Evolutionary conservation across 1,140 invertebrate species (phyloP).

Genomic region (Conopomorpha cramerella): DNA sequence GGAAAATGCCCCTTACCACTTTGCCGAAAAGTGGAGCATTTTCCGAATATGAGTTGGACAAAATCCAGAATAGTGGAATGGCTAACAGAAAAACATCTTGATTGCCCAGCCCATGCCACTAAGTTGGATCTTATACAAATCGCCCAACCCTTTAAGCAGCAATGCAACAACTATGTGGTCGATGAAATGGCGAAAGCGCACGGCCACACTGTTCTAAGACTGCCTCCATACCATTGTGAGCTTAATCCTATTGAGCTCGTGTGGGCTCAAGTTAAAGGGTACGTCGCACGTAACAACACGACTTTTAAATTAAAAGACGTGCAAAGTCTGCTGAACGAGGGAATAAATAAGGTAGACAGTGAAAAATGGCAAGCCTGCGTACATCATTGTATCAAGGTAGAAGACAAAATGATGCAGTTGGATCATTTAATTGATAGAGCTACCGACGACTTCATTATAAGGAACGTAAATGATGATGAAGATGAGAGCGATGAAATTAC

Average conservation of each 20-base stretch:
- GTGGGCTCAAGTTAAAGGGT: constrained; percentile 21
- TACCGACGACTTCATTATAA: neutral
- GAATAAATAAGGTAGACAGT: neutral
- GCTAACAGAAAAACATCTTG: constrained; percentile 7
- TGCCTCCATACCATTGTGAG: constrained; percentile 28
- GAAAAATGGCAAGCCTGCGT: neutral
- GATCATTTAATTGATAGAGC: neutral
- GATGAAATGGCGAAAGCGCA: constrained; percentile 4
- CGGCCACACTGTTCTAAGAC: constrained; percentile 9
- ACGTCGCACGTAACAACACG: constrained; percentile 8
- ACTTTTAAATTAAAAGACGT: neutral
- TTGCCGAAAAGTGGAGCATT: constrained; percentile 8
- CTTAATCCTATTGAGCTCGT: constrained; percentile 30
- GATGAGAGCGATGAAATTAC: neutral
- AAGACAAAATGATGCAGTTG: neutral
- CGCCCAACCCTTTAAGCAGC: neutral
- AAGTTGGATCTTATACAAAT: neutral
- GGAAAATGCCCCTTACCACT: constrained; percentile 12
- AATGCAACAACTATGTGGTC: constrained; percentile 5
- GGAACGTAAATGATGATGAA: neutral
- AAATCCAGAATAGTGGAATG: constrained; percentile 8
- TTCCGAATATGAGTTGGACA: constrained; percentile 7
- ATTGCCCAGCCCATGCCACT: neutral
- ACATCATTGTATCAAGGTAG: neutral
- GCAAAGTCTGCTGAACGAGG: neutral